Conservation (phyloP, 1,140 invertebrate species). For the Drosophila virilis region DNA sequence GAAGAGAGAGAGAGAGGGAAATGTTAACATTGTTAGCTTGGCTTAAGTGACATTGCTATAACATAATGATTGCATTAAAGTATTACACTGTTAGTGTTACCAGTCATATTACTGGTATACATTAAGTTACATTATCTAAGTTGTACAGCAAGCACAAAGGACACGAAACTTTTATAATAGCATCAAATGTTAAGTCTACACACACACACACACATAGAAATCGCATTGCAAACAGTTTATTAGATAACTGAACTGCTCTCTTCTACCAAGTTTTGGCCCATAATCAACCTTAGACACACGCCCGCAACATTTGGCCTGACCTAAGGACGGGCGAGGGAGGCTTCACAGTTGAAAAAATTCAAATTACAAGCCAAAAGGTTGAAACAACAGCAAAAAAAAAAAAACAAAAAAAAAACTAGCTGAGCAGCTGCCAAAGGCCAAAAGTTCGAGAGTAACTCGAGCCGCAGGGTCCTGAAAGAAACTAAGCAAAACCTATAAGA, state of each 20-base stretch:
- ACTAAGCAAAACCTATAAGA: slow-evolving; percentile 39
- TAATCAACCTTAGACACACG: slow-evolving; percentile 39
- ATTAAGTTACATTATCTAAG: slow-evolving; percentile 5
- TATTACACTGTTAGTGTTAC: background rate
- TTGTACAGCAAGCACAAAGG: slow-evolving; percentile 9
- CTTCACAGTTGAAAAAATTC: slow-evolving; percentile 78
- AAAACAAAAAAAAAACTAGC: slow-evolving; percentile 37
- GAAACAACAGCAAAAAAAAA: slow-evolving; percentile 46
- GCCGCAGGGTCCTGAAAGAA: slow-evolving; percentile 27
- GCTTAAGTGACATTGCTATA: background rate
- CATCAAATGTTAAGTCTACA: slow-evolving; percentile 22
- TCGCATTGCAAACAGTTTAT: slow-evolving; percentile 51
- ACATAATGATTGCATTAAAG: background rate
- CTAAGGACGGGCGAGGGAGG: background rate
- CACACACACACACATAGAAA: background rate
- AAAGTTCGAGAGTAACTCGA: slow-evolving; percentile 71
- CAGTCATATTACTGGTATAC: background rate
- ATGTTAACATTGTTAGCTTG: no score
- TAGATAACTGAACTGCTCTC: slow-evolving; percentile 72
- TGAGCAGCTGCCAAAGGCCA: slow-evolving; percentile 53
- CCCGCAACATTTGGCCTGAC: slow-evolving; percentile 6
- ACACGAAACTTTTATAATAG: slow-evolving; percentile 56
- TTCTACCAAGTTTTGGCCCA: slow-evolving; percentile 21
- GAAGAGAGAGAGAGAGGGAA: no score
- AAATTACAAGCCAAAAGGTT: slow-evolving; percentile 73